Evolutionary conservation across 1,140 invertebrate species (phyloP).

Genomic region (Drosophila pallidifrons): DNA sequence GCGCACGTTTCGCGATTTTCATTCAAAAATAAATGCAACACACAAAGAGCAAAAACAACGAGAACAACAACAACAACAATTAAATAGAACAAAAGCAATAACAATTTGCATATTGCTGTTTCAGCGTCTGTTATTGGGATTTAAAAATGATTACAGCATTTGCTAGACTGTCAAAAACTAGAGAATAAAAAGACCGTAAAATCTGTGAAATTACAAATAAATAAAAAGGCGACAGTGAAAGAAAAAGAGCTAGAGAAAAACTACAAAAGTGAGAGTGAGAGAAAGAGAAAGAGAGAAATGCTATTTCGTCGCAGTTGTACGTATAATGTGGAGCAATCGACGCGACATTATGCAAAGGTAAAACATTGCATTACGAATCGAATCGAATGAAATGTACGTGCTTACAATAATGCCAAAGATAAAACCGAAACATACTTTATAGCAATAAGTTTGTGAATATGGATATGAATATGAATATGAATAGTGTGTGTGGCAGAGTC

Average conservation of each 20-base stretch:
- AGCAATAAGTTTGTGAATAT: conserved; percentile 10
- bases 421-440: conserved; percentile 10
- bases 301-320: conserved; percentile 77
- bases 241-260: neutral
- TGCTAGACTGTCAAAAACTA: conserved; percentile 49
- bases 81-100: conserved; percentile 14
- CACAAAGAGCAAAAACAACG: too few relatives aligned
- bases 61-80: conserved; percentile 16
- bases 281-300: conserved; percentile 43
- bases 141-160: conserved; percentile 39
- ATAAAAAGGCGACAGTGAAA: neutral
- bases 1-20: conserved; percentile 37
- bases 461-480: conserved; percentile 1
- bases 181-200: conserved; percentile 30
- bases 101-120: conserved; percentile 32
- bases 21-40: conserved; percentile 37
- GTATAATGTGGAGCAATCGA: conserved; percentile 83
- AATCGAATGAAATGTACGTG: conserved; percentile 60
- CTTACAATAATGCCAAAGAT: conserved; percentile 26
- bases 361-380: conserved; percentile 60
- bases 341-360: conserved; percentile 83
- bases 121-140: conserved; percentile 23
- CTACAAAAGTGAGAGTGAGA: neutral
- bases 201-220: conserved; percentile 6
- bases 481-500: neutral